Base-by-base conservation (phyloP, 1,140 invertebrate species). In the Saccostrea cuccullata region DNA sequence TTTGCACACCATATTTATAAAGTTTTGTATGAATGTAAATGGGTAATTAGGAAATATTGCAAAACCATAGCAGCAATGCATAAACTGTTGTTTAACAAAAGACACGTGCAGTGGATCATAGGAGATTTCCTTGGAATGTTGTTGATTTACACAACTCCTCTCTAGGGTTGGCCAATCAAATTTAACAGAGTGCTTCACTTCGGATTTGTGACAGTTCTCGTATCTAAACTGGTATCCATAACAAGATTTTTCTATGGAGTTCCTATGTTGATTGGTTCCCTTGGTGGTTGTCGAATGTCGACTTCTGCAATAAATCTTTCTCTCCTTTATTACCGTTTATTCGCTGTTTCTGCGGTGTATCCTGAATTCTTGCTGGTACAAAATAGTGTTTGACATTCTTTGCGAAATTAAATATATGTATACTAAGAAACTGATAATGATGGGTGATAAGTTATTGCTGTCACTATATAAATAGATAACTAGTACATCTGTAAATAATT, bases 31-130 rank as follows among this genome's bases (percentile, higher is more conserved):
- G 30, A 77, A 77, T 77, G 70, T 77, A 36, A 26, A 36, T 77
- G 23, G 70, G 26, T 77, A 77, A 77, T 77, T 77, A 77, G 26
- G 70, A 77, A 77, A 26, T 77, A 77, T 77, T 77, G 70, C 70
- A 77, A 77, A 77, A 77, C 26, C 30, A 77, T 13, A 12, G 70
- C 70, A 30, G 36, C 70, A 26, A 77, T 77, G 70, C 70, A 77
- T 77, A 77, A 77, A 77, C 23, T 26, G 23, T 12, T 36, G 70
- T 77, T 77, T 77, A 36, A 77, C 70, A 11, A 77, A 36, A 77
- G 70, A 77, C 70, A 77, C 26, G 26, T 77, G 70, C 15, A 77
- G 15, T 36, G 26, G 70, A 77, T 77, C 70, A 77, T 77, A 1
- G 70, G 36, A 77, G 70, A 77, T 77, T 77, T 30, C 36, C 70